phyloP scores from a whole-genome alignment of 2,888 invertebrate genomes.

The Encarsia formosa region DNA sequence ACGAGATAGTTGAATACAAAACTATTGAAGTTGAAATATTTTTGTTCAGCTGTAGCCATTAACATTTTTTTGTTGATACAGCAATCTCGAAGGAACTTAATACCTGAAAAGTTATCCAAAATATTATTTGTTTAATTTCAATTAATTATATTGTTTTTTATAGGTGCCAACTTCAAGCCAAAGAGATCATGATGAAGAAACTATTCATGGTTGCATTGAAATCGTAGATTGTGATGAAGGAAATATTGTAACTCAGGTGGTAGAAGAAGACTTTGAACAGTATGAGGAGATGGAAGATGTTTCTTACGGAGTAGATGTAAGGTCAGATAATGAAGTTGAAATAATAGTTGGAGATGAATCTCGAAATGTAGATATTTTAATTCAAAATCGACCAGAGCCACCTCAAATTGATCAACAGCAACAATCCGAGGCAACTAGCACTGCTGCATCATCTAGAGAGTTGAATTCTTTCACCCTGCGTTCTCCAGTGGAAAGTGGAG shows the following conservation, averaged over 20 bases:
- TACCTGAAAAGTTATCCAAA: too few relatives aligned
- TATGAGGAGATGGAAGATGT: slow-evolving; percentile 49
- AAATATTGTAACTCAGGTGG: slow-evolving; percentile 50
- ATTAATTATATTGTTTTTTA: too few relatives aligned
- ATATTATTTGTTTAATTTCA: too few relatives aligned
- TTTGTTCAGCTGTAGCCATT: too few relatives aligned
- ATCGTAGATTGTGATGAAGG: slow-evolving; percentile 78
- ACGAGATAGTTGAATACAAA: too few relatives aligned
- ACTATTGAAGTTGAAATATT: too few relatives aligned
- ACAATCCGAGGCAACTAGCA: slow-evolving; percentile 69
- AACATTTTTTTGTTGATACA: too few relatives aligned
- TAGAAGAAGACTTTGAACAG: slow-evolving; percentile 52
- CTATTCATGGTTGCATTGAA: slow-evolving; percentile 71
- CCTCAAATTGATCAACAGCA: slow-evolving; percentile 58
- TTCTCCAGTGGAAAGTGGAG: slow-evolving; percentile 51
- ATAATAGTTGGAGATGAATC: slow-evolving; percentile 59
- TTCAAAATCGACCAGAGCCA: slow-evolving; percentile 53
- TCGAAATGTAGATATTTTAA: slow-evolving; percentile 59
- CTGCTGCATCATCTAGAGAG: slow-evolving; percentile 54
- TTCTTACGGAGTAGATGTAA: slow-evolving; percentile 48
- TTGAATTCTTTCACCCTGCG: slow-evolving; percentile 43
- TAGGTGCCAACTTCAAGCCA: slow-evolving; percentile 83
- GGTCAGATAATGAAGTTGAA: slow-evolving; percentile 61
- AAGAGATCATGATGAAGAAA: slow-evolving; percentile 66
- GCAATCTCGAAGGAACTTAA: too few relatives aligned